These are phyloP conservation scores for Vombatus ursinus DNA, from an alignment of 2,113 vertebrate genomes.

Conservation along the genomic window DNA sequence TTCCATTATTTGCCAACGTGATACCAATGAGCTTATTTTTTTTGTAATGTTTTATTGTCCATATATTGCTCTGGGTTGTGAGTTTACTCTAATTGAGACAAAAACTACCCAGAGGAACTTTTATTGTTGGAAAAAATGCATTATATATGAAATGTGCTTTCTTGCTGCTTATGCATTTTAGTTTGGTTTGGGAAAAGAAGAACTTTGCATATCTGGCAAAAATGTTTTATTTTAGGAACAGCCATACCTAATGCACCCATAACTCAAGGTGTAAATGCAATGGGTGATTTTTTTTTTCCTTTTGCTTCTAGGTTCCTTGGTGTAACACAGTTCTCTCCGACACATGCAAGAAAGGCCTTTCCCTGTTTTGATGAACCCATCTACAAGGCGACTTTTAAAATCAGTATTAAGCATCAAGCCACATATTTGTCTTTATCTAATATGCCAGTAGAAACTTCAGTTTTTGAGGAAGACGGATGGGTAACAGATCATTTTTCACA, in stretches of 20 bases:
- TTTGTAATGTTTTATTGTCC: constrained; percentile 13
- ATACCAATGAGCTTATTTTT: constrained; percentile 38
- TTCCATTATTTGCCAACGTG: background rate
- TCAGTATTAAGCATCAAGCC: constrained; percentile 93
- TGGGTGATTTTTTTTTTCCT: constrained; percentile 52
- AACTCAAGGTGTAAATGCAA: constrained; percentile 27
- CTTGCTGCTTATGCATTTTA: background rate
- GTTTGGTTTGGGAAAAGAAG: constrained; percentile 31
- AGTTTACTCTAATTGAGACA: constrained; percentile 55
- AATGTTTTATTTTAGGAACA: constrained; percentile 1
- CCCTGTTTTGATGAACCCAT: constrained; percentile 99
- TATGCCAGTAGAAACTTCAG: constrained; percentile 93
- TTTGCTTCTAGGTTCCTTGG: constrained; percentile 90
- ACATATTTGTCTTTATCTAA: constrained; percentile 96
- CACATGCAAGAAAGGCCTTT: constrained; percentile 97
- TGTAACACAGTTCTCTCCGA: constrained; percentile 97
- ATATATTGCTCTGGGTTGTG: constrained; percentile 29
- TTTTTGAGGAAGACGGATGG: constrained; percentile 93
- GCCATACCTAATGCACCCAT: background rate
- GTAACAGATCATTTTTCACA: constrained; percentile 93
- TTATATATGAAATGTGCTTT: constrained; percentile 27
- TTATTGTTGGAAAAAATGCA: constrained; percentile 46
- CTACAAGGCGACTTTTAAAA: constrained; percentile 98
- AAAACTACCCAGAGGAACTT: constrained; percentile 41
- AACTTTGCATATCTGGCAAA: constrained; percentile 20